Percentiles rank a stretch among this genome's conserved stretches.
Conservation (phyloP, 2,113 vertebrate species). For the Corydoras maculifer region DNA sequence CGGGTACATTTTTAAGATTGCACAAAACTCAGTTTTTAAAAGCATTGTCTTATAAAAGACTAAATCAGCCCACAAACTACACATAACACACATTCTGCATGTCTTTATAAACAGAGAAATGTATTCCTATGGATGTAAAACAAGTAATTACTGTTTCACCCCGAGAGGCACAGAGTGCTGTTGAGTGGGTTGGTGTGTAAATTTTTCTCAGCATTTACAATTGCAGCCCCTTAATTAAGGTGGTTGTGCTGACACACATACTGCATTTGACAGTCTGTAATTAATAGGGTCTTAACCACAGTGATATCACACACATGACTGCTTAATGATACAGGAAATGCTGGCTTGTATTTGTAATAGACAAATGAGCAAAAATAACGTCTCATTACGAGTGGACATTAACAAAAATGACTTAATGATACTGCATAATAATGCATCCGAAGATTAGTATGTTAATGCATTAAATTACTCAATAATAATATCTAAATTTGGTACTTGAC, state of each 20-base stretch:
- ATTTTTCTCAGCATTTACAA: background rate
- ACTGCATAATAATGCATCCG: too few relatives aligned
- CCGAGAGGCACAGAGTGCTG: background rate
- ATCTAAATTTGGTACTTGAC: too few relatives aligned
- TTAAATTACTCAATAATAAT: too few relatives aligned
- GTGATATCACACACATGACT: conserved; percentile 7
- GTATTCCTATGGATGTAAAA: background rate
- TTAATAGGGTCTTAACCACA: conserved; percentile 14
- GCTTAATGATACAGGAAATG: conserved; percentile 17
- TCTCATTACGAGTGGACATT: background rate
- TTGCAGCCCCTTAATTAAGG: background rate
- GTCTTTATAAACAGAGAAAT: background rate
- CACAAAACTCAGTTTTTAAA: background rate
- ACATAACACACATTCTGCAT: background rate
- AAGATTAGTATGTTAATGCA: too few relatives aligned
- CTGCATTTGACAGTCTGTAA: conserved; percentile 6
- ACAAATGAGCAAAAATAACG: conserved; percentile 3
- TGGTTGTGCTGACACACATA: conserved; percentile 1
- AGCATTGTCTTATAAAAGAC: background rate
- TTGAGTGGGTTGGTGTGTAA: conserved; percentile 6
- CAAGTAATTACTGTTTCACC: conserved; percentile 8
- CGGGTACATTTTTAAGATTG: too few relatives aligned
- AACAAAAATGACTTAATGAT: background rate
- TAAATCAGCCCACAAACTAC: background rate
- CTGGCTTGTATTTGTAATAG: background rate